These are phyloP conservation scores for Drosophila atroscutellata DNA, from an alignment of 2,888 invertebrate genomes.

Conservation along the genomic window DNA sequence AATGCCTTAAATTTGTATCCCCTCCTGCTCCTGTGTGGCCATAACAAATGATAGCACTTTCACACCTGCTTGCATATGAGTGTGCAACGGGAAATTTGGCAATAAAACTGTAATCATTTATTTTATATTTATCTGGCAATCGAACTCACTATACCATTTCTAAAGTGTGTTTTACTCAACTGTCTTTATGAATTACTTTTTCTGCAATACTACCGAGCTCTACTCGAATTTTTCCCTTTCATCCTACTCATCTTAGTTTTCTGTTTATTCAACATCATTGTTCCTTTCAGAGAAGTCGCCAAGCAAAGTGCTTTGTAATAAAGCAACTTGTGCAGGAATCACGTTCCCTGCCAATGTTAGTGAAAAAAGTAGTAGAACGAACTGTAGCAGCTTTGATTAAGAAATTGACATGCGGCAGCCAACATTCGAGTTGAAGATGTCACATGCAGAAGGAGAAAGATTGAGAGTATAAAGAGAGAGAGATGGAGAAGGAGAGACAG, in stretches of 20 bases:
- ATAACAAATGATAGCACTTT: neutral
- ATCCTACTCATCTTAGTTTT: no score
- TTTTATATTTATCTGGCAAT: neutral
- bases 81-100: neutral
- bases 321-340: constrained; percentile 32
- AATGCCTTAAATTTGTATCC: neutral
- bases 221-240: neutral
- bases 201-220: neutral
- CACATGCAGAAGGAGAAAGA: neutral
- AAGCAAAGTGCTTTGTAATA: constrained; percentile 30
- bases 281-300: neutral
- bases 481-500: neutral
- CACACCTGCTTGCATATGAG: neutral
- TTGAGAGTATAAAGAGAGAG: neutral
- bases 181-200: neutral
- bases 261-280: neutral
- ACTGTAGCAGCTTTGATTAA: constrained; percentile 45
- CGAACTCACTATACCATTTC: neutral
- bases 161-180: neutral
- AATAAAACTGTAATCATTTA: neutral
- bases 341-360: constrained; percentile 24
- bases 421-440: constrained; percentile 4
- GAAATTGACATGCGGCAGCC: constrained; percentile 43
- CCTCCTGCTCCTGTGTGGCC: neutral
- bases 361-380: constrained; percentile 3